Evolutionary conservation across 2,888 invertebrate species (phyloP), one percentile per base, ranked within the genome.

Genomic region (Leptinotarsa peninsularis): DNA sequence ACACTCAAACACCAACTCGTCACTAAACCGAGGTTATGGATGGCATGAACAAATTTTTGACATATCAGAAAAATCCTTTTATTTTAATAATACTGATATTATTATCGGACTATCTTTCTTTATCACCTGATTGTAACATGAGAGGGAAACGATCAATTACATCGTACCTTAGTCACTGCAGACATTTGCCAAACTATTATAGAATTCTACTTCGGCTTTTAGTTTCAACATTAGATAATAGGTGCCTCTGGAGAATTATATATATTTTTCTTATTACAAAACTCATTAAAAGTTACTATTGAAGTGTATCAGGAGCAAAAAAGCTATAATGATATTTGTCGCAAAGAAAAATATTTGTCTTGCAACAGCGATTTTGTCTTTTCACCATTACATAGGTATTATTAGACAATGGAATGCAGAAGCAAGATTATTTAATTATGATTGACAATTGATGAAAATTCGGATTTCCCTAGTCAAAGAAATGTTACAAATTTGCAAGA

Each of bases 21-120:
- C 56, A 58, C 56, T 7, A 21, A 58, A 13, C 10, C 58, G 21
- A 58, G 56, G 56, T 58, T 58, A 58, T 58, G 56, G 21, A 52
- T 52, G 15, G 52, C 52, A 52, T 3, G 52, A 52, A 52, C 10
- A 52, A 52, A 52, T n/a, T 52, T 50, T 52, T 52, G 52, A 52
- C 52, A 17, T 52, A 52, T 52, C 17, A n/a, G 4, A 52, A 52
- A 17, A 17, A 14, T 17, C 4, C 52, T 52, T n/a, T n/a, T 15
- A 15, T 52, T 15, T n/a, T 52, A 52, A 52, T n/a, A 52, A 52
- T 52, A 15, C 17, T n/a, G 43, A 17, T 52, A 52, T 52, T 52
- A 17, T 52, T 52, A 52, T 17, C 3, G 4, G n/a, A 52, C 52
- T 52, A 52, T 52, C 52, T 7, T 52, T 52, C 15, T 52, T 14